Evolutionary conservation across 2,113 vertebrate genomes (phyloP), one percentile per base, ranked within the genome.

Genomic region (Mugil cephalus): DNA sequence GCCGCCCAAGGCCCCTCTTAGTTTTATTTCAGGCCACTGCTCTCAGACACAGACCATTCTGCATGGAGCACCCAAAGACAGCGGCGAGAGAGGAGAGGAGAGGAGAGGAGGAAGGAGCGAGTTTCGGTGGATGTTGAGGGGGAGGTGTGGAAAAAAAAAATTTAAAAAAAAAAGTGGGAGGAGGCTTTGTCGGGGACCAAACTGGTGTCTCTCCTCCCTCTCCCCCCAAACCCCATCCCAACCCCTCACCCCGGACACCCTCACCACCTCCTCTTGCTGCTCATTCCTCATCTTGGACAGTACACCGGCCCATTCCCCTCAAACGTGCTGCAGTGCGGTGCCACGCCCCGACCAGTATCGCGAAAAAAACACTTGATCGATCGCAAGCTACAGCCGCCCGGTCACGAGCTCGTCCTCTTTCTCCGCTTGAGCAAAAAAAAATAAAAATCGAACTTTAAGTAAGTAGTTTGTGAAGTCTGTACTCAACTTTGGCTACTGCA

Each of bases 1-100:
- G 14, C 63, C 53, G 17, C 76, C 76, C 73, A 34, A 83, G 84
- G 83, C 86, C 87, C 88, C 88, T 93, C 86, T 87, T 79, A 79
- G 86, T 92, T 90, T 91, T 79, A 94, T 90, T 90, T 91, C 88
- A 92, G 92, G 87, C 91, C 90, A 90, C 71, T 85, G 88, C 88
- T 91, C 87, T 85, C 82, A 90, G 85, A 91, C 91, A 87, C 79
- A 82, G 85, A 87, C 73, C 79, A 80, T 88, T 92, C 86, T 89
- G 88, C 88, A 46, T 74, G 42, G 74, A 86, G 87, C 72, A 67
- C 84, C 82, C 54, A 73, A 78, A 84, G 76, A 80, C 80, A 77
- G 84, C 87, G 85, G 80, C 84, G 50, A 68, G 60, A 63, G 79
- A 69, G 69, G 73, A 51, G 64, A 78, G 74, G 74, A 63, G 77